These are phyloP conservation scores for Beris chalybata DNA, from an alignment of 2,888 invertebrate genomes.

Conservation along the genomic window DNA sequence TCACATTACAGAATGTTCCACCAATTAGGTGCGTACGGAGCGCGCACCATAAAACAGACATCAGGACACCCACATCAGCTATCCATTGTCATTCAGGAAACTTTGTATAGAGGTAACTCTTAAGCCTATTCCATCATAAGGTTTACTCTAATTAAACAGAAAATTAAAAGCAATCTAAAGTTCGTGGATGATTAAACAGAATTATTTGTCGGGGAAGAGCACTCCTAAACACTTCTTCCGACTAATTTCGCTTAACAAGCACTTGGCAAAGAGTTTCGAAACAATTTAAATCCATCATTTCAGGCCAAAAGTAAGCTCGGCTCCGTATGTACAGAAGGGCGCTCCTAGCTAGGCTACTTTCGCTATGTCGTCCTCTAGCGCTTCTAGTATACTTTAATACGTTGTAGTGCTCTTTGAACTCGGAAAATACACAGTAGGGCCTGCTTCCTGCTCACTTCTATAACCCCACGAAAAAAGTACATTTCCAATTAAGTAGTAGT, in stretches of 20 bases:
- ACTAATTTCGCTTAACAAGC: constrained; percentile 36
- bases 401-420: too few species aligned
- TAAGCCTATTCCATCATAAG: background rate
- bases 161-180: constrained; percentile 28
- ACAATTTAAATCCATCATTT: constrained; percentile 37
- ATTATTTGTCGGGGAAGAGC: background rate
- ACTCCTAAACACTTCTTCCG: constrained; percentile 29
- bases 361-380: too few species aligned
- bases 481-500: too few species aligned
- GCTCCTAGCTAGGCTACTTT: background rate
- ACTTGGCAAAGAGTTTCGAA: constrained; percentile 36
- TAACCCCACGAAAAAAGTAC: too few species aligned
- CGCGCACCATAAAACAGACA: too few species aligned
- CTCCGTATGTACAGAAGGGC: constrained; percentile 8
- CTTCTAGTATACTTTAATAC: too few species aligned
- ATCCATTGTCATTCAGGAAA: too few species aligned
- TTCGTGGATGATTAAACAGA: constrained; percentile 14
- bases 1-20: constrained; percentile 17
- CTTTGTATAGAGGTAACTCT: too few species aligned
- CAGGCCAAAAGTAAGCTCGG: constrained; percentile 19
- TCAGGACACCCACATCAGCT: too few species aligned
- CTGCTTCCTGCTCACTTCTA: too few species aligned
- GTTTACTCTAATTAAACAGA: constrained; percentile 25
- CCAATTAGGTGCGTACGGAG: too few species aligned
- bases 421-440: too few species aligned